A percentile compares a stretch with the other conserved stretches of the same genome.
These are phyloP conservation scores for Galendromus occidentalis DNA, from an alignment of 1,140 invertebrate genomes.

Conservation along the genomic window DNA sequence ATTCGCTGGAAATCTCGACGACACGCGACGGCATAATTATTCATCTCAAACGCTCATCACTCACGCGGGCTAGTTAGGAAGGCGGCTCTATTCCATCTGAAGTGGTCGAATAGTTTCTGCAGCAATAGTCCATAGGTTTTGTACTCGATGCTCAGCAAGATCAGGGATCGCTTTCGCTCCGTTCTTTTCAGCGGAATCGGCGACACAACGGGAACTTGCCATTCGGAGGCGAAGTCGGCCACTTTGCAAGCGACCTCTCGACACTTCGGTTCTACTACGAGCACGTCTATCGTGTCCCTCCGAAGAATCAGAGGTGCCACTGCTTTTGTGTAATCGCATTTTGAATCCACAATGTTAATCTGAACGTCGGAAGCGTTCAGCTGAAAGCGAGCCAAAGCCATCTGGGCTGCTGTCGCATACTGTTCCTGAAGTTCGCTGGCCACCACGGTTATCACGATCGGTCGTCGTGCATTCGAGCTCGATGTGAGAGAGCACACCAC, in stretches of 20 bases:
- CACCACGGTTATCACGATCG: background rate
- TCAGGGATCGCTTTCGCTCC: background rate
- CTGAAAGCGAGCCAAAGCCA: background rate
- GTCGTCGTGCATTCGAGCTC: background rate
- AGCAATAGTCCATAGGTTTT: background rate
- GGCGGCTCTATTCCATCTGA: background rate
- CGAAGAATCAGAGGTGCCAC: background rate
- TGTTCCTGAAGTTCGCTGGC: slow-evolving; percentile 2
- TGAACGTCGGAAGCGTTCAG: background rate
- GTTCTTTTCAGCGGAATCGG: background rate
- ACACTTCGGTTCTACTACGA: background rate
- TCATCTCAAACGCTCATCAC: background rate
- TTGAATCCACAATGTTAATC: background rate
- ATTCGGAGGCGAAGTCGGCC: background rate
- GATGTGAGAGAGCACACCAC: no score
- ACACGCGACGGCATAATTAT: no score
- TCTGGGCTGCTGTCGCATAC: background rate
- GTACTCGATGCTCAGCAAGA: background rate
- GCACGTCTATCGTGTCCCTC: background rate
- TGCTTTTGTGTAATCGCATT: slow-evolving; percentile 5
- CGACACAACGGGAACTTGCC: background rate
- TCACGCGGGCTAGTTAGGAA: background rate
- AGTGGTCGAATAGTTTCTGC: slow-evolving; percentile 6
- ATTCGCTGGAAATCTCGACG: no score
- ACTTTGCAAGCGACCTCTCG: background rate